Evolutionary conservation across 2,888 invertebrate species (phyloP).

Genomic region (Therioaphis trifolii): DNA sequence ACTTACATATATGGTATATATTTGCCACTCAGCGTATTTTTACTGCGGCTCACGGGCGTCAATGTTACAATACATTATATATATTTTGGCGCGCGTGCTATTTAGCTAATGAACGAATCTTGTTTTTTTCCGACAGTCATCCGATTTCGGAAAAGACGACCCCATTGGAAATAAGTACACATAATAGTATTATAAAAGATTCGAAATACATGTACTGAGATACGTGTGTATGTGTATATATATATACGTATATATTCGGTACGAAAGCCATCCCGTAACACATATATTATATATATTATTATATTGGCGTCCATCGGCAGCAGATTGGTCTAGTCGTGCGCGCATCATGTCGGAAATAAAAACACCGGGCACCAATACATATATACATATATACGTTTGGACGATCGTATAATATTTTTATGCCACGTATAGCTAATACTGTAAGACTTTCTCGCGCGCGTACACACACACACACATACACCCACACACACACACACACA

Average conservation of each 20-base stretch:
- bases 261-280: neutral
- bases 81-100: neutral
- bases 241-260: neutral
- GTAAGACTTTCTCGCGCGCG: neutral
- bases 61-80: neutral
- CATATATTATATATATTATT: neutral
- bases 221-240: neutral
- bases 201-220: neutral
- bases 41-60: neutral
- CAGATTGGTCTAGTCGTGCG: conserved; percentile 7
- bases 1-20: neutral
- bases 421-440: conserved; percentile 23
- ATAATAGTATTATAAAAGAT: neutral
- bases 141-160: neutral
- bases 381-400: neutral
- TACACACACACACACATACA: neutral
- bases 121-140: neutral
- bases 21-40: neutral
- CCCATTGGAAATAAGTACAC: neutral
- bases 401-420: conserved; percentile 60
- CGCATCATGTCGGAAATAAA: conserved; percentile 46
- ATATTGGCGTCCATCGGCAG: neutral
- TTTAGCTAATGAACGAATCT: conserved; percentile 53
- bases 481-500: neutral
- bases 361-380: conserved; percentile 14